Conservation (phyloP, 2,888 invertebrate genomes). For the Zygaena filipendulae region DNA sequence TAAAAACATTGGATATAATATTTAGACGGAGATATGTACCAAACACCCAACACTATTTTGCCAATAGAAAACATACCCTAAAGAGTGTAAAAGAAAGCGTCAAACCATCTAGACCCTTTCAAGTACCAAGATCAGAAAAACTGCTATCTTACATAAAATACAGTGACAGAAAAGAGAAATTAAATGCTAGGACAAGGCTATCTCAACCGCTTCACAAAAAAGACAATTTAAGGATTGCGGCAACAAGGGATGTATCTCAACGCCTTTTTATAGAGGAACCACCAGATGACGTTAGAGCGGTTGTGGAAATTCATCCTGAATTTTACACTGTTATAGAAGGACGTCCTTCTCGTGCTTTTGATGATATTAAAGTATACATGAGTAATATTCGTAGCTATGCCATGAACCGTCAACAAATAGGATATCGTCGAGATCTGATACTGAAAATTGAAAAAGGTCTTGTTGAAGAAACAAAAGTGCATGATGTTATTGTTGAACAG, state of each 20-base stretch:
- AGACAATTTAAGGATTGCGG: conserved; percentile 50
- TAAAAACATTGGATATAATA: conserved; percentile 54
- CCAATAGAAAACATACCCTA: conserved; percentile 45
- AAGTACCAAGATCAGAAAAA: conserved; percentile 49
- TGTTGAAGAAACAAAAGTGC: conserved; percentile 35
- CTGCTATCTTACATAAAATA: conserved; percentile 55
- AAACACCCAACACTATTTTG: conserved; percentile 57
- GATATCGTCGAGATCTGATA: conserved; percentile 48
- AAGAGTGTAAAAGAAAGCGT: conserved; percentile 20
- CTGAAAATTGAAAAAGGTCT: conserved; percentile 43
- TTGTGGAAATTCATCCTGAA: conserved; percentile 73
- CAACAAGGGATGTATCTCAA: conserved; percentile 62
- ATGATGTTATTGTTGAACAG: conserved; percentile 35
- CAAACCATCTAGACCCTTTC: conserved; percentile 36
- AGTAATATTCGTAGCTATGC: conserved; percentile 60
- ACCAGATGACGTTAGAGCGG: conserved; percentile 64
- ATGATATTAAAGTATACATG: conserved; percentile 69
- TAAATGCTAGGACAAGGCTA: conserved; percentile 29
- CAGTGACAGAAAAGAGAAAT: conserved; percentile 48
- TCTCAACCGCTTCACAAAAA: conserved; percentile 41
- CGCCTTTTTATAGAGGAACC: conserved; percentile 68
- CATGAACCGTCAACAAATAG: conserved; percentile 58
- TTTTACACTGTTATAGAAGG: conserved; percentile 73
- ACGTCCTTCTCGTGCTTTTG: conserved; percentile 66
- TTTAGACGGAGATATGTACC: conserved; percentile 53